Evolutionary conservation across 1,140 invertebrate species (phyloP).

Genomic region (Dendrolimus punctatus): DNA sequence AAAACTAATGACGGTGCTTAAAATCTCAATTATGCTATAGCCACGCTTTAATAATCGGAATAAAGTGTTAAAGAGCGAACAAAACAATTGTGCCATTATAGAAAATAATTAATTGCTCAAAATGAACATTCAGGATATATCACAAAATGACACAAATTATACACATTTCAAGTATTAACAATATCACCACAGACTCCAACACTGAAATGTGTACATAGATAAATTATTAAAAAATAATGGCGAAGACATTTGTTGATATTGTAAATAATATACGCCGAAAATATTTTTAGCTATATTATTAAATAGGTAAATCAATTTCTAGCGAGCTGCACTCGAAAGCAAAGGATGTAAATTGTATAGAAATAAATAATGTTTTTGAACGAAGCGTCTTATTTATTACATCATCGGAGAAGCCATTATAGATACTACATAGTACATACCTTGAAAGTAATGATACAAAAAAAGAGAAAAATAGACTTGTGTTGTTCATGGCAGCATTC

Average conservation of each 20-base stretch:
- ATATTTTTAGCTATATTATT: constrained; percentile 43
- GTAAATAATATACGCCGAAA: constrained; percentile 26
- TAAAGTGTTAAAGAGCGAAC: too few relatives aligned
- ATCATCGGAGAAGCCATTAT: not conserved
- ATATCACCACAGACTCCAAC: too few relatives aligned
- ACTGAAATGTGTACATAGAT: too few relatives aligned
- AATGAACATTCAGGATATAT: constrained; percentile 9
- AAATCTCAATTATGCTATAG: too few relatives aligned
- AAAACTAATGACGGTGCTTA: too few relatives aligned
- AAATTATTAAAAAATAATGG: constrained; percentile 10
- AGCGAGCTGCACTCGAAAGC: constrained; percentile 47
- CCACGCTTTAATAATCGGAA: too few relatives aligned
- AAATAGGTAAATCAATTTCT: constrained; percentile 32
- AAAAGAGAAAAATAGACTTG: too few relatives aligned
- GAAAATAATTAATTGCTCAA: not conserved
- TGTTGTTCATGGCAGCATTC: too few relatives aligned
- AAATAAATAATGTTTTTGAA: constrained; percentile 62
- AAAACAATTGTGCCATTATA: not conserved
- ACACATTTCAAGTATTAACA: too few relatives aligned
- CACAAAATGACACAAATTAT: constrained; percentile 2
- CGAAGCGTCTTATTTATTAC: constrained; percentile 25
- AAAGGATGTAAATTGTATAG: constrained; percentile 64
- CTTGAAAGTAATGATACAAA: too few relatives aligned
- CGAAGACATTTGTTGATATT: constrained; percentile 17
- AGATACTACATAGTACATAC: too few relatives aligned